Base-by-base conservation (phyloP, 2,797 vertebrate species). In the Leptatherina wallacei region DNA sequence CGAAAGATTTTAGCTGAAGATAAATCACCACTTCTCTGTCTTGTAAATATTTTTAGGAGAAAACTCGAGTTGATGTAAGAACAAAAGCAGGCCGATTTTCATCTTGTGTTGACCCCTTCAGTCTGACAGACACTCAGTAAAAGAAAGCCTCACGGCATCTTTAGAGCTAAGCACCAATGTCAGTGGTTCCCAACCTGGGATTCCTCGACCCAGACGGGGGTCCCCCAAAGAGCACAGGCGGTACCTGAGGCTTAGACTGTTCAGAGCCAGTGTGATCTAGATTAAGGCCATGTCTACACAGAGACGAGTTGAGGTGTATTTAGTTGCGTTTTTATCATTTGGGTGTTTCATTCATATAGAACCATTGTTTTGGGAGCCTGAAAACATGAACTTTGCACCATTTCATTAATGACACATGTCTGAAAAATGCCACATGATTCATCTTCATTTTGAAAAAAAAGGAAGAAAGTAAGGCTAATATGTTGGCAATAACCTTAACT, bases 11-110 rank as follows among this genome's bases (percentile, higher is more conserved):
- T 68, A 35, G 60, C 44, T 58, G 32, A 22, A 71, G 55, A 89
- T 89, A 80, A 89, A 90, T 89, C 85, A 87, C 65, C 55, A 38
- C 56, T 61, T 35, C n/a, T 63, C 65, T 77, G 67, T 69, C 81
- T 82, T 80, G 68, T 85, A 69, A 71, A 35, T n/a, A 42, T 71
- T 82, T 83, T 52, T 63, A 71, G 33, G 65, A 62, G 35, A 82
- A 86, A 84, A 71, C 57, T 82, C 49, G 47, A 78, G 71, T 65
- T 75, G n/a, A 79, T 65, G 40, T 47, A 47, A 57, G 70, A 85
- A 67, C 7, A 75, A 75, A 87, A 85, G 66, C 33, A 76, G 29
- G 9, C 22, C 0, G 35, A 29, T 56, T 13, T 12, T 71, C 42
- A 27, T 57, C 55, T 36, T 51, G 22, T n/a, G 2, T 33, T 62